Percentiles rank a stretch among this genome's conserved stretches.
Evolutionary conservation across 2,113 vertebrate species (phyloP).

Genomic region (Oreotrochilus melanogaster): DNA sequence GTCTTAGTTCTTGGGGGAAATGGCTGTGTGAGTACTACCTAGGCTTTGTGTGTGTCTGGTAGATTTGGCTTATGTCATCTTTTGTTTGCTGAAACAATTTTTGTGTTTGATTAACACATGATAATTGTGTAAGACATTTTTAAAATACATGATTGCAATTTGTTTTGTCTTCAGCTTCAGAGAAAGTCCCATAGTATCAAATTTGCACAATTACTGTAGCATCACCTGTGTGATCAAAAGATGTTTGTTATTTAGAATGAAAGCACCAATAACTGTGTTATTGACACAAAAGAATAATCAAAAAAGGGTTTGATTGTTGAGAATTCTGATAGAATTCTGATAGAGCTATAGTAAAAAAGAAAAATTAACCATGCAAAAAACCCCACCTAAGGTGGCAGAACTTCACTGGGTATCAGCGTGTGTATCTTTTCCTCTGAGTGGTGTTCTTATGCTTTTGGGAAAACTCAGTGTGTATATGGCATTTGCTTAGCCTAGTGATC

Average conservation of each 20-base stretch:
- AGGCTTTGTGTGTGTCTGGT: background rate
- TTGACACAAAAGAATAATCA: background rate
- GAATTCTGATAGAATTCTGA: background rate
- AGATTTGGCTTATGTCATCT: background rate
- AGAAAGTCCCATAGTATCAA: background rate
- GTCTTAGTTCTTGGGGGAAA: background rate
- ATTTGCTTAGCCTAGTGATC: background rate
- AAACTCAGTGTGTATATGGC: background rate
- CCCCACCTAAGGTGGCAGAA: background rate
- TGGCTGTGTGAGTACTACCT: background rate
- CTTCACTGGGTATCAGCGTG: fast-evolving
- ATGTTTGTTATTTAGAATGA: background rate
- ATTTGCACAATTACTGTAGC: background rate
- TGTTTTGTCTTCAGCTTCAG: background rate
- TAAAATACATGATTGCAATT: background rate
- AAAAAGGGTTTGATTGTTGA: background rate
- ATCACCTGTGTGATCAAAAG: background rate
- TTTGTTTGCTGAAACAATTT: background rate
- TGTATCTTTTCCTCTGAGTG: background rate
- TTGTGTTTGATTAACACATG: background rate
- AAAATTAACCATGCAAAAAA: background rate
- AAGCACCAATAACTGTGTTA: background rate
- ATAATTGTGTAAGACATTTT: background rate
- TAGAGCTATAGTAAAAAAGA: background rate
- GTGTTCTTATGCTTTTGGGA: background rate